Evolutionary conservation across 2,797 vertebrate species (phyloP), one percentile per base, ranked within the genome.

Genomic region (Protosalanx chinensis): DNA sequence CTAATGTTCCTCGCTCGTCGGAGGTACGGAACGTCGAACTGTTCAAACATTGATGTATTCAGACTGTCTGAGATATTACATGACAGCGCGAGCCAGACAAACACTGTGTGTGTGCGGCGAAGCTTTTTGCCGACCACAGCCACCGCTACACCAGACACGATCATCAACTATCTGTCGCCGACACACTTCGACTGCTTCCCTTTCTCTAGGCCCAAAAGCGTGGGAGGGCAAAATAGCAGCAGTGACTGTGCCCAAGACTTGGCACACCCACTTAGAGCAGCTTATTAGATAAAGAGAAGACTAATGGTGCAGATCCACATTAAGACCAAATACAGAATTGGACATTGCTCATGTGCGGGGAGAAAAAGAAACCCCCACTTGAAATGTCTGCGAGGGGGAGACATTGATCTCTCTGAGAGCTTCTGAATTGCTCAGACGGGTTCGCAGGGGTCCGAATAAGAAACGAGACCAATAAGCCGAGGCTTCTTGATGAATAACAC

Each of bases 231-330:
- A 77, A 62, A 83, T 67, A 80, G 77, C 79, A 67, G 74, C 69
- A 67, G 76, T 67, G 35, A 29, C 61, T 6, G 83, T 74, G 12
- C 73, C 82, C 78, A 86, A 81, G 71, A 80, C 81, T 84, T 77
- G 73, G 67, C 78, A 76, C 18, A 85, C 81, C 79, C 76, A 86
- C 82, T 70, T 80, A 80, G 78, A 85, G 79, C 73, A 73, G 78
- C 84, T 90, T 87, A 89, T 90, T 90, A 88, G 88, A 90, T 89
- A 81, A 88, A 87, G 79, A 70, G 74, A 27, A 87, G 81, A 87
- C 83, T 88, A 88, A 88, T 88, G 86, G 80, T 81, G 74, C 80
- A 73, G 74, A 72, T 84, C 75, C 79, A 86, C 84, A 87, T 88
- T 85, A 86, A 70, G 72, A 80, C 76, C 75, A 75, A 76, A 77